These are phyloP conservation scores for Phrynocephalus vlangalii DNA, from an alignment of 2,797 vertebrate genomes.

Conservation along the genomic window DNA sequence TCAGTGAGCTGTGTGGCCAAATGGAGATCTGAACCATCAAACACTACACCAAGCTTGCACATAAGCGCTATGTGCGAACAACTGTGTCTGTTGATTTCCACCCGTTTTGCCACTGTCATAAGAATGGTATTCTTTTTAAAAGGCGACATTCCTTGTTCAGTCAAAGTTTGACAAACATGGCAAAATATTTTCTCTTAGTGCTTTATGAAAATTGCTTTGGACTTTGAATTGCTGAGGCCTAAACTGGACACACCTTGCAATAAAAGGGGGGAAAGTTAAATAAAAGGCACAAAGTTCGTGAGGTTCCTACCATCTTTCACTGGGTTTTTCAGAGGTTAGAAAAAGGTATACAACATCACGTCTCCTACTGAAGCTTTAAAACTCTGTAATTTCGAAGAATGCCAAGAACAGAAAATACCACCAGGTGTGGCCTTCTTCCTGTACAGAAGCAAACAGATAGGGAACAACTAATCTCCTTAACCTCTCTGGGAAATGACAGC, in stretches of 20 bases:
- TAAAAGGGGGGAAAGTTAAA: not conserved
- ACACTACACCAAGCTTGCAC: not conserved
- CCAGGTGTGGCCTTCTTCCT: not conserved
- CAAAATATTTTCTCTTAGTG: not conserved
- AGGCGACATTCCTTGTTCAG: not conserved
- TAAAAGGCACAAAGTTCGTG: not conserved
- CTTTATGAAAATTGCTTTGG: constrained; percentile 9
- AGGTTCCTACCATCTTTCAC: not conserved
- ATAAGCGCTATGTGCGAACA: not conserved
- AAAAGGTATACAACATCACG: not conserved
- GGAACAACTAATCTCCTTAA: too few species aligned
- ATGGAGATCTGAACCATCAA: not conserved
- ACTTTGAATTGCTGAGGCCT: constrained; percentile 1
- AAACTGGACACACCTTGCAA: constrained; percentile 21
- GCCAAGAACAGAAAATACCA: not conserved
- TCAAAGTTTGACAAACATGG: not conserved
- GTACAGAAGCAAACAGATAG: not conserved
- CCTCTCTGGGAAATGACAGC: not conserved
- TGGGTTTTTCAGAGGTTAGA: not conserved
- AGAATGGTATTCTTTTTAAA: not conserved
- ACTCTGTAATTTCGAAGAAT: not conserved
- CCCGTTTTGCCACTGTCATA: not conserved
- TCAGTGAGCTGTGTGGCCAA: not conserved
- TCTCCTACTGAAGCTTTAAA: too few species aligned
- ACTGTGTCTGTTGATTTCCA: not conserved